Percentiles rank a stretch among this genome's conserved stretches.
phyloP scores from a whole-genome alignment of 2,888 invertebrate genomes.

The Latrodectus elegans region DNA sequence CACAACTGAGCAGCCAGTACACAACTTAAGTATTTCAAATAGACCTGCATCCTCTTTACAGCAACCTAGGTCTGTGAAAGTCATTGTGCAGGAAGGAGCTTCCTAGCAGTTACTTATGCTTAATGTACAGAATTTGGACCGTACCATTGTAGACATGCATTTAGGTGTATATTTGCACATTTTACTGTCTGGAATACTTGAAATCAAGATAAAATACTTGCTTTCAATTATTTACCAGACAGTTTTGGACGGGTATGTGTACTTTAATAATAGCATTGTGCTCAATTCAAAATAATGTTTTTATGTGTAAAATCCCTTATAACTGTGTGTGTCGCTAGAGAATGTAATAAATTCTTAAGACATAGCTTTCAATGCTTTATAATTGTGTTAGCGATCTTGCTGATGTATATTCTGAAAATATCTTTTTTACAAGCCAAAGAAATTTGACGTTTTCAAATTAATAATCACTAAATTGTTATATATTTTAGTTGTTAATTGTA shows the following conservation, averaged over 20 bases:
- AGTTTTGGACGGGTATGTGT: constrained; percentile 64
- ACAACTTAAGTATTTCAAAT: constrained; percentile 61
- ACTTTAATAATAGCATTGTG: constrained; percentile 58
- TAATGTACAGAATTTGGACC: constrained; percentile 56
- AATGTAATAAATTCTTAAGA: constrained; percentile 23
- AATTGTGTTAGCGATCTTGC: neutral
- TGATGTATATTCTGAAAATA: no score
- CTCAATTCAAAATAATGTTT: constrained; percentile 54
- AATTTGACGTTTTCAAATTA: no score
- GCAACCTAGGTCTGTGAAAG: constrained; percentile 65
- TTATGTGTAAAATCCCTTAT: constrained; percentile 48
- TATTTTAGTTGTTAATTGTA: no score
- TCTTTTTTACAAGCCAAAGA: no score
- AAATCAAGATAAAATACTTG: constrained; percentile 24
- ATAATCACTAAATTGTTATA: no score
- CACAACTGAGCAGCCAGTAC: constrained; percentile 57
- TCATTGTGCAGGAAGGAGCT: constrained; percentile 69
- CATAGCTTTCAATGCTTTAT: neutral
- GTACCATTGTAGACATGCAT: constrained; percentile 64
- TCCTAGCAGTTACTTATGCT: constrained; percentile 66
- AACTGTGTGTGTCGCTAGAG: constrained; percentile 43
- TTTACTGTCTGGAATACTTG: constrained; percentile 28
- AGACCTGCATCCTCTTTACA: constrained; percentile 65
- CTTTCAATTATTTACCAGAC: constrained; percentile 14
- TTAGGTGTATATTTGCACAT: constrained; percentile 66